Evolutionary conservation across 2,888 invertebrate genomes (phyloP).

Genomic region (Aphodius granarius): DNA sequence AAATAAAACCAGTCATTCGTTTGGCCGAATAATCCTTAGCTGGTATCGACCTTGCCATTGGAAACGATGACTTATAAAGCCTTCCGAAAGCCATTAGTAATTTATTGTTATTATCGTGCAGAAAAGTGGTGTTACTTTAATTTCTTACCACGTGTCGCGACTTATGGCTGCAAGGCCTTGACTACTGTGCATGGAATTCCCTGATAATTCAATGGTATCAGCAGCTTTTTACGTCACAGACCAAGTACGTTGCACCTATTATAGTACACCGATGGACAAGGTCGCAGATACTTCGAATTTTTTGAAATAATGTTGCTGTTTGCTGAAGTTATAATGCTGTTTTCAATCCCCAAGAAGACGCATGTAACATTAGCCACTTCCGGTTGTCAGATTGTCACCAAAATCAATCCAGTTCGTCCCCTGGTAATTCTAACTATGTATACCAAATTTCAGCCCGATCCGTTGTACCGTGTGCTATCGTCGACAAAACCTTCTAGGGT

Average conservation of each 20-base stretch:
- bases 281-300: not conserved
- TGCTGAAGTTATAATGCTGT: not conserved
- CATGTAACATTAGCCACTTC: too few species aligned
- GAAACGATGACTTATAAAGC: not conserved
- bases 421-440: too few species aligned
- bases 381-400: too few species aligned
- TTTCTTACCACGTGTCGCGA: not conserved
- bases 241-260: not conserved
- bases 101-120: not conserved
- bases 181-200: not conserved
- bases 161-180: not conserved
- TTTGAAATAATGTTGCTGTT: not conserved
- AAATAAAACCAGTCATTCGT: too few species aligned
- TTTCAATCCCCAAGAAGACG: too few species aligned
- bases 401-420: too few species aligned
- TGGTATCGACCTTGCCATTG: not conserved
- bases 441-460: too few species aligned
- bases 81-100: not conserved
- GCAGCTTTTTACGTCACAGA: not conserved
- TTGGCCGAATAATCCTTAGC: too few species aligned
- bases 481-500: too few species aligned
- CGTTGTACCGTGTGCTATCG: too few species aligned
- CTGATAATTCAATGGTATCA: not conserved
- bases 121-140: not conserved
- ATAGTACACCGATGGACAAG: not conserved